Evolutionary conservation across 2,113 vertebrate genomes (phyloP).

Genomic region (Tychaedon coryphoeus): DNA sequence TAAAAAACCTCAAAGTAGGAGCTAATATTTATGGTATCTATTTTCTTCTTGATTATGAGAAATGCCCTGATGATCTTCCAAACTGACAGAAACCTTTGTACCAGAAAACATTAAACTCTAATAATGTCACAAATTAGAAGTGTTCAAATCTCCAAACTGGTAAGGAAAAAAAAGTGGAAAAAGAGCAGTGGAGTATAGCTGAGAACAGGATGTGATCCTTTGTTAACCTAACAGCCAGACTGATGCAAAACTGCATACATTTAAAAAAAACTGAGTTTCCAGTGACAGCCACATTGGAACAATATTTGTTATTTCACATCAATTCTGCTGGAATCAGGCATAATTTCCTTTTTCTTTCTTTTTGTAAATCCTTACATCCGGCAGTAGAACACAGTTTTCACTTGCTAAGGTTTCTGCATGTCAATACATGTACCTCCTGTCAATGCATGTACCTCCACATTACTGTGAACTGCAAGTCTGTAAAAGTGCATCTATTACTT

Average conservation of each 20-base stretch:
- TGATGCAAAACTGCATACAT: neutral
- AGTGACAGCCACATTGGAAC: neutral
- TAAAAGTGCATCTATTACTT: neutral
- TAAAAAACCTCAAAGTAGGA: neutral
- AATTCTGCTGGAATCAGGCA: neutral
- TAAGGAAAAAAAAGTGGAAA: neutral
- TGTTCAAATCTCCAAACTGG: conserved; percentile 19
- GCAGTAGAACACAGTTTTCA: neutral
- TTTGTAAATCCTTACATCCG: neutral
- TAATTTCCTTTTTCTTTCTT: neutral
- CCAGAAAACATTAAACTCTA: neutral
- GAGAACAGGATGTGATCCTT: neutral
- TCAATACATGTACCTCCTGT: neutral
- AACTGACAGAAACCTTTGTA: neutral
- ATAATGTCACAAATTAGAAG: neutral
- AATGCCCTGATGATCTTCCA: conserved; percentile 16
- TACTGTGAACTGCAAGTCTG: neutral
- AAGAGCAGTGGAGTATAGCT: neutral
- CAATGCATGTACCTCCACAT: neutral
- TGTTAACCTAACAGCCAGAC: neutral
- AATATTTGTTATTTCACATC: neutral
- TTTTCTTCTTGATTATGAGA: conserved; percentile 28
- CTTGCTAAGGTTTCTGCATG: neutral
- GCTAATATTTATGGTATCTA: conserved; percentile 1
- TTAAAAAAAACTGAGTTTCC: neutral